phyloP scores from a whole-genome alignment of 35 echinoderm and acorn worm genomes.

The Ophioderma brevispina region DNA sequence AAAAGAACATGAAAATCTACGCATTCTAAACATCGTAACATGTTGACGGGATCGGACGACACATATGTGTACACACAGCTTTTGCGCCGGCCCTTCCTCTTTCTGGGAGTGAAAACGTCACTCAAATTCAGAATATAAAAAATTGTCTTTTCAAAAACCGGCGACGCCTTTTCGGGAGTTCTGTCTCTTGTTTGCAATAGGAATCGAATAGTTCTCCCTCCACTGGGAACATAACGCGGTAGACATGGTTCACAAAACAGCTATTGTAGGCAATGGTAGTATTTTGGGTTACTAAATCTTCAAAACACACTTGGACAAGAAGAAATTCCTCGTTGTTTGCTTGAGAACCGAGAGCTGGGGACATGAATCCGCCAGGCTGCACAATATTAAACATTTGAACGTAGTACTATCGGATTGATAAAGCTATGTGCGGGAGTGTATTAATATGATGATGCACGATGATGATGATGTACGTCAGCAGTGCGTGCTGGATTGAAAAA shows the following conservation, averaged over 20 bases:
- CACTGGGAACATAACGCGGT: conserved; percentile 70
- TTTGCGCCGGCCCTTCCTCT: conserved; percentile 75
- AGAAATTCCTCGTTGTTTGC: conserved; percentile 99
- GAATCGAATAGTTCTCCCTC: conserved; percentile 72
- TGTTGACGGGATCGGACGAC: conserved; percentile 74
- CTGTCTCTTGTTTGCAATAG: conserved; percentile 85
- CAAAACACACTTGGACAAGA: conserved; percentile 97
- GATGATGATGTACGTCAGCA: too few species aligned
- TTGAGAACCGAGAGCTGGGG: conserved; percentile 91
- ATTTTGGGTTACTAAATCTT: conserved; percentile 96
- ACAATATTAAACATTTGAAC: too few species aligned
- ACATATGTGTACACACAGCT: conserved; percentile 97
- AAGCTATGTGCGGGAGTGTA: too few species aligned
- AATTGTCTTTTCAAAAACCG: conserved; percentile 94
- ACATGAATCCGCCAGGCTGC: conserved; percentile 80
- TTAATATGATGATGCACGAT: too few species aligned
- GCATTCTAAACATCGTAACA: conserved; percentile 91
- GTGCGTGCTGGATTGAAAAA: too few species aligned
- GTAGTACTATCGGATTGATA: too few species aligned
- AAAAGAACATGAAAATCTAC: conserved; percentile 97
- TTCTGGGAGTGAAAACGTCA: conserved; percentile 79
- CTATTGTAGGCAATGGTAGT: conserved; percentile 96
- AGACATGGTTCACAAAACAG: conserved; percentile 96
- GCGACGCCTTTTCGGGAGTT: conserved; percentile 92
- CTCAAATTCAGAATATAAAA: conserved; percentile 98